Conservation (phyloP, 2,113 vertebrate genomes). For the Falco punctatus region DNA sequence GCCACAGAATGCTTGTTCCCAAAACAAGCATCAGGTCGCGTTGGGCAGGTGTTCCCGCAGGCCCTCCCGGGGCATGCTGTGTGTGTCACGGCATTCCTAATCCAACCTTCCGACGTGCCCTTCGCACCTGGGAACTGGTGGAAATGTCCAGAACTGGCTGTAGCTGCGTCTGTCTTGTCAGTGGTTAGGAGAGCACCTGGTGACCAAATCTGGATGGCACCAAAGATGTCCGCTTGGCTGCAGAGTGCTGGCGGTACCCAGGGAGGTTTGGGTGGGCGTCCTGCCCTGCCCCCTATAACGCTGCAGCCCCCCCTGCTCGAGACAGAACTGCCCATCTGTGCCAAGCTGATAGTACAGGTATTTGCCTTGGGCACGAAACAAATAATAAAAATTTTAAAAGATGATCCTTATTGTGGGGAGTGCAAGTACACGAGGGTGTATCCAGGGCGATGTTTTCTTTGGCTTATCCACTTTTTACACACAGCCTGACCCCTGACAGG, state of each 20-base stretch:
- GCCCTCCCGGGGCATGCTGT: fast-evolving
- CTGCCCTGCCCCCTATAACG: not conserved
- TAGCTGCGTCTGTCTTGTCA: no score
- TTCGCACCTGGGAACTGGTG: not conserved
- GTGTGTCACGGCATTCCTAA: fast-evolving
- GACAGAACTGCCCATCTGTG: not conserved
- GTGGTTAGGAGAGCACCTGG: not conserved
- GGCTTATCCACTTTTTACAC: fast-evolving
- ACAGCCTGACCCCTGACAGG: not conserved
- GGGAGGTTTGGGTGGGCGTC: not conserved
- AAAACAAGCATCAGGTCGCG: not conserved
- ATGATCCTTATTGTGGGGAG: not conserved
- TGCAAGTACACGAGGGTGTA: not conserved
- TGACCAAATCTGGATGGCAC: not conserved
- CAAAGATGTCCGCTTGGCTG: not conserved
- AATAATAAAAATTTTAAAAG: no score
- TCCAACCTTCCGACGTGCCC: fast-evolving
- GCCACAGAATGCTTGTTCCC: not conserved
- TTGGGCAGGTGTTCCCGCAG: not conserved
- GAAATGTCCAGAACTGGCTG: not conserved
- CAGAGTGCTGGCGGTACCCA: fast-evolving
- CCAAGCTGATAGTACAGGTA: not conserved
- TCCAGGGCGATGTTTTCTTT: fast-evolving
- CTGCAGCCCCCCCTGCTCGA: not conserved
- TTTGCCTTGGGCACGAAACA: not conserved